These are phyloP conservation scores for Cirrhinus mrigala DNA, from an alignment of 2,797 vertebrate genomes.

Conservation along the genomic window DNA sequence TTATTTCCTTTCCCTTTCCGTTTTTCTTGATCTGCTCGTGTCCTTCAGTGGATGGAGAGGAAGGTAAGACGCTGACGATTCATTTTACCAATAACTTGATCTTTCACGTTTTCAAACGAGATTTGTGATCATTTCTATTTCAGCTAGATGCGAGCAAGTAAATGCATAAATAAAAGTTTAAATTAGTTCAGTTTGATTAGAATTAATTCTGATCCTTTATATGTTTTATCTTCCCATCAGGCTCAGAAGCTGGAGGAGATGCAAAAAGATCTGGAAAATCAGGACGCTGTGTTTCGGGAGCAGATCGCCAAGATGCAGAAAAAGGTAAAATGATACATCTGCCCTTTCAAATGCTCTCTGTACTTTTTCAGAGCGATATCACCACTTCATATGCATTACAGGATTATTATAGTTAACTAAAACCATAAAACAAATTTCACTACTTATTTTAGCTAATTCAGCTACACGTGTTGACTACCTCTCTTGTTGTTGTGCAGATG, in stretches of 20 bases:
- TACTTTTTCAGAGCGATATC: background rate
- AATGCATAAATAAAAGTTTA: background rate
- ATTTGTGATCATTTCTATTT: background rate
- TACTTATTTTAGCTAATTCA: background rate
- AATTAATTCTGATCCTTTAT: background rate
- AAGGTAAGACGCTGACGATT: slow-evolving; percentile 73
- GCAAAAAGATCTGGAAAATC: slow-evolving; percentile 84
- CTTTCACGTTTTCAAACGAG: slow-evolving; percentile 41
- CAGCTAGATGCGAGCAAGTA: too few species aligned
- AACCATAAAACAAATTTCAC: background rate
- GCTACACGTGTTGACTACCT: background rate
- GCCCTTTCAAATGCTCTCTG: background rate
- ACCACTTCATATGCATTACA: background rate
- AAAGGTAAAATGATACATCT: slow-evolving; percentile 76
- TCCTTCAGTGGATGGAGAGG: slow-evolving; percentile 77
- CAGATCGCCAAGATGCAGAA: slow-evolving; percentile 88
- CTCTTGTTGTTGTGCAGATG: slow-evolving; percentile 74
- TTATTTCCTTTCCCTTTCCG: slow-evolving; percentile 56
- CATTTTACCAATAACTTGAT: slow-evolving; percentile 49
- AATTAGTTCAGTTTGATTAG: background rate
- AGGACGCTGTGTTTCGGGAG: slow-evolving; percentile 85
- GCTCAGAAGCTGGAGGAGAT: slow-evolving; percentile 89
- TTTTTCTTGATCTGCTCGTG: slow-evolving; percentile 60
- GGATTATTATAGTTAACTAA: background rate
- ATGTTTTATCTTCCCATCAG: slow-evolving; percentile 69